Evolutionary conservation across 2,797 vertebrate species (phyloP).

Genomic region (Lemur catta): DNA sequence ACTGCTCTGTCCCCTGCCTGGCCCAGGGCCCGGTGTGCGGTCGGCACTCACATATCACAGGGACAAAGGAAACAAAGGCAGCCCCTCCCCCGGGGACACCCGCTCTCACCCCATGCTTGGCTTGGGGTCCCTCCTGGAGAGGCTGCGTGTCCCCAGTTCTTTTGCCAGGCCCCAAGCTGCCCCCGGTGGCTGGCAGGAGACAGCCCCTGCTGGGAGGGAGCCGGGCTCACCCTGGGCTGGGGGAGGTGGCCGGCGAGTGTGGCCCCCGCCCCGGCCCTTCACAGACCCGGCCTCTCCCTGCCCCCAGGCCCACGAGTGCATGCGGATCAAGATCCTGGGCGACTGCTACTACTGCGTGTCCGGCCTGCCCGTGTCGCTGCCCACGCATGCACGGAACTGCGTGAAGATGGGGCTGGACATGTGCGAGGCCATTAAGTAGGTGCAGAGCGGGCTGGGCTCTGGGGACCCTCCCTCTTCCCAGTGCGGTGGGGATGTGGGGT

Average conservation of each 20-base stretch:
- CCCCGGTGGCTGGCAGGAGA: not conserved
- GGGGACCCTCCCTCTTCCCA: not conserved
- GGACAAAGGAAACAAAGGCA: not conserved
- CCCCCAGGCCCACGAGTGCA: slow-evolving; percentile 97
- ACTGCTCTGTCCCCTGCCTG: not conserved
- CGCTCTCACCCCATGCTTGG: not conserved
- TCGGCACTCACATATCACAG: not conserved
- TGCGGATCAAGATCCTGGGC: slow-evolving; percentile 99
- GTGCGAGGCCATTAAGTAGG: slow-evolving; percentile 99
- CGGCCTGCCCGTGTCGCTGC: slow-evolving; percentile 95
- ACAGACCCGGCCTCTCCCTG: not conserved
- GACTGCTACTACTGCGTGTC: slow-evolving; percentile 99
- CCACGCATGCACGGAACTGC: slow-evolving; percentile 96
- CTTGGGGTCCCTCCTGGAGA: not conserved
- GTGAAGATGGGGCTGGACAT: slow-evolving; percentile 99
- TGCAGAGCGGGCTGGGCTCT: not conserved
- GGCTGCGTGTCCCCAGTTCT: fast-evolving
- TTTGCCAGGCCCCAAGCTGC: not conserved
- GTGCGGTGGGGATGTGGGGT: not conserved
- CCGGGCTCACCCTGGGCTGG: not conserved
- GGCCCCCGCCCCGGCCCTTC: fast-evolving
- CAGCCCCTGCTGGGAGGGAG: not conserved
- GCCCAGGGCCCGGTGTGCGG: not conserved
- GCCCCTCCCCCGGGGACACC: not conserved
- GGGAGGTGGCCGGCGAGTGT: fast-evolving